Conservation (phyloP, 92 coral and sea anemone genomes). For the Porites divaricata region DNA sequence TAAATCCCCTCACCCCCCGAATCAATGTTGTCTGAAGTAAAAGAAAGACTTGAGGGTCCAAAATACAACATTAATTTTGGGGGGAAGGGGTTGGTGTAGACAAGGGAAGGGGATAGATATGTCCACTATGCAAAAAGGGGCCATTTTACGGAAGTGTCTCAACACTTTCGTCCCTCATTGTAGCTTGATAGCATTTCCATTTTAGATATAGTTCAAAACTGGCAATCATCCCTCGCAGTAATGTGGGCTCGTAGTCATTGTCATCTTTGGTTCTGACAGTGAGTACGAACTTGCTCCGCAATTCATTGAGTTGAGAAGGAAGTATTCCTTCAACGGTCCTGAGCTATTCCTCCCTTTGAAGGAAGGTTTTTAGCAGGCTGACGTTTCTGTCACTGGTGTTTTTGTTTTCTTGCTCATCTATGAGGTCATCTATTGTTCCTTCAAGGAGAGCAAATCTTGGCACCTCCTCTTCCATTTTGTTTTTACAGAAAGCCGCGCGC, state of each 20-base stretch:
- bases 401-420: constrained; percentile 34
- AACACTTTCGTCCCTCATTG: too few species aligned
- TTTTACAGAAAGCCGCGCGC: not conserved
- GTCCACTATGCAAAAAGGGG: too few species aligned
- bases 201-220: constrained; percentile 19
- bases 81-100: too few species aligned
- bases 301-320: constrained; percentile 17
- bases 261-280: constrained; percentile 2
- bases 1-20: too few species aligned
- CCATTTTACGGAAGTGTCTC: too few species aligned
- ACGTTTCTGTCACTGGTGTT: constrained; percentile 33
- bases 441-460: constrained; percentile 32
- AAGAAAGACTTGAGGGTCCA: too few species aligned
- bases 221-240: constrained; percentile 17
- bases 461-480: constrained; percentile 7
- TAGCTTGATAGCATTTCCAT: constrained; percentile 11
- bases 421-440: constrained; percentile 30
- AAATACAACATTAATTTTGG: too few species aligned
- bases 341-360: constrained; percentile 2
- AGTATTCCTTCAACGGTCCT: not conserved
- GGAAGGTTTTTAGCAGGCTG: constrained; percentile 11
- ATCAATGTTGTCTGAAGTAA: too few species aligned
- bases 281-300: not conserved
- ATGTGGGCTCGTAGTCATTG: constrained; percentile 12
- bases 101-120: too few species aligned